Evolutionary conservation across 2,797 vertebrate species (phyloP).

Genomic region (Heteromormyrus szaboi): DNA sequence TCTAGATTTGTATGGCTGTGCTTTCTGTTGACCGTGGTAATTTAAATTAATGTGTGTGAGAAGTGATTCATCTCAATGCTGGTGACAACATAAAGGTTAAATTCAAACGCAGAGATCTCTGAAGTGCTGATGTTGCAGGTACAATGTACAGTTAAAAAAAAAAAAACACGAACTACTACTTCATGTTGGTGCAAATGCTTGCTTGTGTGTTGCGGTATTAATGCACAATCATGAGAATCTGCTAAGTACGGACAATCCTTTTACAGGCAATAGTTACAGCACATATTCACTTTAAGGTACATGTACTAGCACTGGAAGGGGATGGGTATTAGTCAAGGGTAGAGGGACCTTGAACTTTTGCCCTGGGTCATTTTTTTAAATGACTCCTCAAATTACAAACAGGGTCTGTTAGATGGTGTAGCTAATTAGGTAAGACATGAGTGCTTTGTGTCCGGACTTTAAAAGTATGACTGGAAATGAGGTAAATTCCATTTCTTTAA

Average conservation of each 20-base stretch:
- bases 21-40: neutral
- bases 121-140: conserved; percentile 13
- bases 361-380: neutral
- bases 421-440: neutral
- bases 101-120: neutral
- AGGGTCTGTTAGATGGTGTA: neutral
- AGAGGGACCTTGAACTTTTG: neutral
- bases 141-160: neutral
- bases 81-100: neutral
- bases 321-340: neutral
- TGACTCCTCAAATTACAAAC: neutral
- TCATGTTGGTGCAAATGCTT: neutral
- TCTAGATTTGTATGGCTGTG: conserved; percentile 1
- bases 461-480: neutral
- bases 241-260: neutral
- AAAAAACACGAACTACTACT: neutral
- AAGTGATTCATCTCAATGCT: neutral
- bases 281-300: neutral
- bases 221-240: neutral
- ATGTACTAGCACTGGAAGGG: neutral
- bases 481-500: neutral
- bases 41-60: neutral
- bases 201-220: neutral
- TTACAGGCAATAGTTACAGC: neutral
- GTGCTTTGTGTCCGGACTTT: neutral